These are phyloP conservation scores for Troglohyphantes excavatus DNA, from an alignment of 2,888 invertebrate species.

Conservation along the genomic window DNA sequence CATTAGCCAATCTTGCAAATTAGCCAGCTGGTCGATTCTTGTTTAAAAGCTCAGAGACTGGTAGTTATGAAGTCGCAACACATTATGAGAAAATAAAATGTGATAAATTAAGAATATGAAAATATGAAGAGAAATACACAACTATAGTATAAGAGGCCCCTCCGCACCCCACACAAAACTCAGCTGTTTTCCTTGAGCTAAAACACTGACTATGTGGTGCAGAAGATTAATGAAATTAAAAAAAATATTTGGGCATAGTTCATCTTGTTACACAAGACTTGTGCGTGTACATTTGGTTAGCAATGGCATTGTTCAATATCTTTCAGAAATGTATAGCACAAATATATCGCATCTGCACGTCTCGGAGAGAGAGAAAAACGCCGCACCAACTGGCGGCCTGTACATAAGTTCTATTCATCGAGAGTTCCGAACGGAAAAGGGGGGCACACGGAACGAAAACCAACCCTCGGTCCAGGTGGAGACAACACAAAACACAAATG, in stretches of 20 bases:
- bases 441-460: neutral
- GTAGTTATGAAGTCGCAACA: slow-evolving; percentile 18
- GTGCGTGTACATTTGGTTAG: slow-evolving; percentile 79
- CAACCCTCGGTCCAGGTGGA: slow-evolving; percentile 19
- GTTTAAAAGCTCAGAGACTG: neutral
- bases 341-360: slow-evolving; percentile 76
- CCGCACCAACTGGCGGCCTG: slow-evolving; percentile 63
- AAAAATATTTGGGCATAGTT: slow-evolving; percentile 75
- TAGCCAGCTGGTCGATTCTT: neutral
- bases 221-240: slow-evolving; percentile 52
- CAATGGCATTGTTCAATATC: slow-evolving; percentile 74
- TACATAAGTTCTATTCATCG: slow-evolving; percentile 65
- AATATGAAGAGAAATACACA: slow-evolving; percentile 17
- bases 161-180: slow-evolving; percentile 25
- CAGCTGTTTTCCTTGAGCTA: slow-evolving; percentile 65
- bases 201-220: slow-evolving; percentile 73
- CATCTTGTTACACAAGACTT: slow-evolving; percentile 73
- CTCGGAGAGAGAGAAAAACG: slow-evolving; percentile 40
- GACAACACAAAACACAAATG: slow-evolving; percentile 75
- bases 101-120: slow-evolving; percentile 67
- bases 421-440: slow-evolving; percentile 6
- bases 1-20: neutral
- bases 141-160: neutral
- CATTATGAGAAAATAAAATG: neutral
- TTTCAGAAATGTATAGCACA: slow-evolving; percentile 76